Evolutionary conservation across 1,140 invertebrate species (phyloP), one percentile per base, ranked within the genome.

Genomic region (Battus philenor): DNA sequence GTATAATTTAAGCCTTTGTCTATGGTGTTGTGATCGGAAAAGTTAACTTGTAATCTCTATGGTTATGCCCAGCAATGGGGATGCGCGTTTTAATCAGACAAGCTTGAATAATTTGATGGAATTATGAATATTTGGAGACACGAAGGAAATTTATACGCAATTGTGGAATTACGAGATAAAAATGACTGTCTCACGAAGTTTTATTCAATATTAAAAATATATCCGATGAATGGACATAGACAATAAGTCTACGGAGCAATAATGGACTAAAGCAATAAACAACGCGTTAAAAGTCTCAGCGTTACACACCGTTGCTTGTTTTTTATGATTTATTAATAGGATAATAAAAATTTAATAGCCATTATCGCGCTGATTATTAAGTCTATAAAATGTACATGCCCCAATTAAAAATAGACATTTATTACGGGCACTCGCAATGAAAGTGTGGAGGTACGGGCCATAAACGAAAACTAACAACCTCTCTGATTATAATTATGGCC

Each of bases 11-110:
- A 71, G 63, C 69, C 63, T 65, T 83, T 83, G 76, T 83, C 79
- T 83, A 69, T 75, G 75, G 73, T 68, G 79, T 77, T 68, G 63
- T 74, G 73, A 80, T 79, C 73, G 71, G 74, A 80, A 80, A 83
- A 80, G 72, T 80, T 80, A 71, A 79, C 64, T 79, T 73, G 65
- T 75, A 75, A 78, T 78, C 70, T 75, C 64, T 67, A 75, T 73
- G 69, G 66, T 76, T 65, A 59, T 58, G 62, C 57, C 59, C 34
- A 48, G 33, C 29, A 15, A 41, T 17, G 41, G 34, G 46, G 32
- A 50, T 33, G 15, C 12, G 48, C 44, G 30, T 50, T 43, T 9
- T 10, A 15, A 41, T 41, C 38, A 13, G n/a, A 29, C 38, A 29
- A 29, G 38, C 38, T 41, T 41, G 38, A 41, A 41, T 36, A 17